These are phyloP conservation scores for Quadriops clusia DNA, from an alignment of 2,888 invertebrate species.

Conservation along the genomic window DNA sequence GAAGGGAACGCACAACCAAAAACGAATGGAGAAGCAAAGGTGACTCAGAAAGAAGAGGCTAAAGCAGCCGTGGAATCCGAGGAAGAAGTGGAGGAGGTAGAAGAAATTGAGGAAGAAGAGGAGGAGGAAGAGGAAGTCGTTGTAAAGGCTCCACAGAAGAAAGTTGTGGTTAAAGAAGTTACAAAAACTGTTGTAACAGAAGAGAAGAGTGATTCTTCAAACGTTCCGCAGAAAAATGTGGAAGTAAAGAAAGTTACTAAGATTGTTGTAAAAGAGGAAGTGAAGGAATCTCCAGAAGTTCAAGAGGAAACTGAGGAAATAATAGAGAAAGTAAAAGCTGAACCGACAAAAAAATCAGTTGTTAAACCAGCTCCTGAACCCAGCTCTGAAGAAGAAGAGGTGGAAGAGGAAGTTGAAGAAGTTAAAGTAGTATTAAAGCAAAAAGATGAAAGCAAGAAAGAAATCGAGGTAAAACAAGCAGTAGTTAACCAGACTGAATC, in stretches of 20 bases:
- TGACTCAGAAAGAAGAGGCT: constrained; percentile 1
- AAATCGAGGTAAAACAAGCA: not conserved
- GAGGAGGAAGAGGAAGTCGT: not conserved
- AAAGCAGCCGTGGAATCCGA: not conserved
- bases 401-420: constrained; percentile 1
- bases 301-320: too few relatives aligned
- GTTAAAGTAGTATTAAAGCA: not conserved
- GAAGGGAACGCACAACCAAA: too few relatives aligned
- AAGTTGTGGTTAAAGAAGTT: too few relatives aligned
- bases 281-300: constrained; percentile 2
- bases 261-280: too few relatives aligned
- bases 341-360: too few relatives aligned
- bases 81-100: not conserved
- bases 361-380: constrained; percentile 1
- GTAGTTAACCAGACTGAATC: not conserved
- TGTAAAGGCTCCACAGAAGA: too few relatives aligned
- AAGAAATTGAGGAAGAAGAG: not conserved
- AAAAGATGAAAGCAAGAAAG: not conserved
- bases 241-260: too few relatives aligned
- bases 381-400: constrained; percentile 1
- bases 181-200: not conserved
- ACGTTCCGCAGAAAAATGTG: too few relatives aligned
- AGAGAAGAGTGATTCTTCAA: constrained; percentile 2
- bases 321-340: too few relatives aligned
- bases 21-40: too few relatives aligned